phyloP scores from a whole-genome alignment of 1,140 invertebrate species.

The Lysiphlebus fabarum region DNA sequence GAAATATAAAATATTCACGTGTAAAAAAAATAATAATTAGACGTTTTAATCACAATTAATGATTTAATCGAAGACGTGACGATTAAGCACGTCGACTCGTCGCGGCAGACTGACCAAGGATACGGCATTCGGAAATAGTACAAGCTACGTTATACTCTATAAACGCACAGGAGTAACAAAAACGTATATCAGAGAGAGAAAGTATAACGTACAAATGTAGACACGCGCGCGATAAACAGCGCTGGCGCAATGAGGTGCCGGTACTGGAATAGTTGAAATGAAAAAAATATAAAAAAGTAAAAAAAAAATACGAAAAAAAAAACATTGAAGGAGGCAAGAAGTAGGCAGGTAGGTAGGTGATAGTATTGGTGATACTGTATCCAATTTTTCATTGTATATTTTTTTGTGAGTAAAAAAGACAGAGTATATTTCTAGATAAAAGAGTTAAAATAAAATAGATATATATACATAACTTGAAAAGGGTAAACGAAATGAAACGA shows the following conservation, averaged over 20 bases:
- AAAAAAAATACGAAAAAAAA: background rate
- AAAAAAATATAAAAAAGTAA: background rate
- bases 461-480: background rate
- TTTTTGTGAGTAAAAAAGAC: background rate
- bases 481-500: background rate
- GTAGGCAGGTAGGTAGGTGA: background rate
- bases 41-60: no score
- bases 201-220: conserved; percentile 24
- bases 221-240: conserved; percentile 21
- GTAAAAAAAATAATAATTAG: no score
- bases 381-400: background rate
- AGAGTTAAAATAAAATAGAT: no score
- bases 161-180: background rate
- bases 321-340: background rate
- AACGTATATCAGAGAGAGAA: conserved; percentile 6
- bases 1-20: no score
- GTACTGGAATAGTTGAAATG: background rate
- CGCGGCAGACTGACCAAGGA: conserved; percentile 30
- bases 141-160: background rate
- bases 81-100: conserved; percentile 28
- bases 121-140: conserved; percentile 26
- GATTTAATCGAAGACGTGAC: no score
- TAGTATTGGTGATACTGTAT: background rate
- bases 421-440: no score
- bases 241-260: conserved; percentile 24